A percentile compares a stretch with the other conserved stretches of the same genome.
Evolutionary conservation across 2,797 vertebrate species (phyloP).

Genomic region (Thunnus albacares): DNA sequence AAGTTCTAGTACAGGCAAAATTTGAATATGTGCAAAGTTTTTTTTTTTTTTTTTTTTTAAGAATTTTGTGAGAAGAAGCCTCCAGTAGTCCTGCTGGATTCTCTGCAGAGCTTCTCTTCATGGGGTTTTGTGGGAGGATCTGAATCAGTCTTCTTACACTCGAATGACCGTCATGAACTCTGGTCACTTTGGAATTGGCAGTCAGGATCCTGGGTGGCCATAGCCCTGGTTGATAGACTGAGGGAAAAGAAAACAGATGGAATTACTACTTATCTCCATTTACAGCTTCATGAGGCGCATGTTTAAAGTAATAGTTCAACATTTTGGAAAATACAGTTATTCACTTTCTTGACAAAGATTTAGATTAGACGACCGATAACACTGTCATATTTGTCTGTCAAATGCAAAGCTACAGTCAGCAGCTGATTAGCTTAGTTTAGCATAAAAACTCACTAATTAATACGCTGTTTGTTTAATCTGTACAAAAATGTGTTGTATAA

Average conservation of each 20-base stretch:
- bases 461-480: too few relatives aligned
- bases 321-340: background rate
- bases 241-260: conserved; percentile 70
- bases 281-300: background rate
- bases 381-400: too few relatives aligned
- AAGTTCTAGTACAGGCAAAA: conserved; percentile 78
- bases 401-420: background rate
- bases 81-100: conserved; percentile 60
- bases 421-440: background rate
- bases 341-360: conserved; percentile 20
- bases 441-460: too few relatives aligned
- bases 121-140: conserved; percentile 47
- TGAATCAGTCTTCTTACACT: conserved; percentile 65
- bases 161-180: conserved; percentile 80
- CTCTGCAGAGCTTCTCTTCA: conserved; percentile 64
- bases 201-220: conserved; percentile 87
- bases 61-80: conserved; percentile 57
- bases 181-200: conserved; percentile 75
- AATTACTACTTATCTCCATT: conserved; percentile 42
- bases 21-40: conserved; percentile 77
- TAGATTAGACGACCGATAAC: background rate
- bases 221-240: conserved; percentile 86
- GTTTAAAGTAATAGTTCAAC: background rate
- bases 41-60: conserved; percentile 38
- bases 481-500: too few relatives aligned